Evolutionary conservation across 1,140 invertebrate species (phyloP).

Genomic region (Drosophila hydei): DNA sequence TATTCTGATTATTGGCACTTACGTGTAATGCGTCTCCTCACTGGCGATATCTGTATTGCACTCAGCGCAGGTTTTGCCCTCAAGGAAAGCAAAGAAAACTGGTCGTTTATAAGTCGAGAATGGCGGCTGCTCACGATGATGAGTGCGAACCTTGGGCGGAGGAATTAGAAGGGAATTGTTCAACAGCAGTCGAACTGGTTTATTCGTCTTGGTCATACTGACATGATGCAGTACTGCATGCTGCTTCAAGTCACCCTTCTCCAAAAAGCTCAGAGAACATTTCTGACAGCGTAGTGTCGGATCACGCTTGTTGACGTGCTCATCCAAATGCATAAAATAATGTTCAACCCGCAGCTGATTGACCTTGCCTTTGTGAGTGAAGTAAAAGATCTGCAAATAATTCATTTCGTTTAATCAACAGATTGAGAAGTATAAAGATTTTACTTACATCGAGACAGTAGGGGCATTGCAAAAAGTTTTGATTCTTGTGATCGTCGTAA

Average conservation of each 20-base stretch:
- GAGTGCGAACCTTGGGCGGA: conserved; percentile 74
- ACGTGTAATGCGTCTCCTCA: conserved; percentile 79
- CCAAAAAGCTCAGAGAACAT: conserved; percentile 72
- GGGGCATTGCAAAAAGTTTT: conserved; percentile 88
- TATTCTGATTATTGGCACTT: conserved; percentile 21
- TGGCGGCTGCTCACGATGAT: conserved; percentile 73
- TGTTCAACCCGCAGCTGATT: conserved; percentile 69
- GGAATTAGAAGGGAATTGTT: conserved; percentile 76
- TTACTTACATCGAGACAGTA: conserved; percentile 88
- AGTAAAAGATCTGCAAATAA: conserved; percentile 70
- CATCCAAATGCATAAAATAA: conserved; percentile 71
- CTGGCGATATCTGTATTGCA: conserved; percentile 71
- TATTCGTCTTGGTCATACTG: conserved; percentile 70
- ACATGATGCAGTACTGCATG: conserved; percentile 85
- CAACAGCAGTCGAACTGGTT: conserved; percentile 62
- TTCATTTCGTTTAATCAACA: neutral
- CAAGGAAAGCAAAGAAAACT: conserved; percentile 71
- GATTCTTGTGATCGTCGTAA: conserved; percentile 87
- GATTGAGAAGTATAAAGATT: neutral
- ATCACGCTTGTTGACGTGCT: conserved; percentile 69
- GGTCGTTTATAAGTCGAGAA: conserved; percentile 67
- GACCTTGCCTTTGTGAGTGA: conserved; percentile 66
- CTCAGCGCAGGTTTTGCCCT: conserved; percentile 74
- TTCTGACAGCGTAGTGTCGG: conserved; percentile 65
- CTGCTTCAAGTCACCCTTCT: conserved; percentile 85